phyloP scores from a whole-genome alignment of 2,797 vertebrate genomes.

The Pelochelys cantorii region DNA sequence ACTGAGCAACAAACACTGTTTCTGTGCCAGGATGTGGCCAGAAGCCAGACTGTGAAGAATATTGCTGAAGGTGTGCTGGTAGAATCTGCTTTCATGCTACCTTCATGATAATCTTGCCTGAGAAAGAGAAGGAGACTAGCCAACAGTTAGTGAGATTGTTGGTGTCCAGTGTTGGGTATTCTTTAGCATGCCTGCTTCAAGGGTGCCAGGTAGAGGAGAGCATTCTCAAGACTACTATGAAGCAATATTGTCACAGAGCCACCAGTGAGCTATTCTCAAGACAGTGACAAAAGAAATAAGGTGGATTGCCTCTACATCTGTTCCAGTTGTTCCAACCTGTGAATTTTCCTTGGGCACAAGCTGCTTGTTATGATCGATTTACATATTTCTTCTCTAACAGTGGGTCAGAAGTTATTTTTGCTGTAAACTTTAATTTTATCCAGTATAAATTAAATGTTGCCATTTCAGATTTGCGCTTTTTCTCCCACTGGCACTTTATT shows the following conservation, averaged over 20 bases:
- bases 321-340: not conserved
- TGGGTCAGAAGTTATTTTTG: not conserved
- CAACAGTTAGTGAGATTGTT: rapidly evolving
- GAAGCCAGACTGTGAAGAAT: not conserved
- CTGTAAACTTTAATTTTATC: not conserved
- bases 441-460: rapidly evolving
- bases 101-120: not conserved
- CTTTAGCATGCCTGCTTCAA: not conserved
- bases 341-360: not conserved
- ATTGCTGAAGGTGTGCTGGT: not conserved
- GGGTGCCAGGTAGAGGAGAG: not conserved
- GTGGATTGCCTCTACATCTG: not conserved
- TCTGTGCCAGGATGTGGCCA: not conserved
- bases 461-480: not conserved
- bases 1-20: not conserved
- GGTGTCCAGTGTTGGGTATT: not conserved
- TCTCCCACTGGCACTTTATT: not conserved
- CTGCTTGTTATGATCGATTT: not conserved
- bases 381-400: not conserved
- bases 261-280: not conserved
- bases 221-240: not conserved
- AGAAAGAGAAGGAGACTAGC: not conserved
- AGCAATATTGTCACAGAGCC: not conserved
- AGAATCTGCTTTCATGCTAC: not conserved
- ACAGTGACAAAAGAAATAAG: rapidly evolving